Evolutionary conservation across 2,797 vertebrate genomes (phyloP), one percentile per base, ranked within the genome.

Genomic region (Acanthurus lineatus): DNA sequence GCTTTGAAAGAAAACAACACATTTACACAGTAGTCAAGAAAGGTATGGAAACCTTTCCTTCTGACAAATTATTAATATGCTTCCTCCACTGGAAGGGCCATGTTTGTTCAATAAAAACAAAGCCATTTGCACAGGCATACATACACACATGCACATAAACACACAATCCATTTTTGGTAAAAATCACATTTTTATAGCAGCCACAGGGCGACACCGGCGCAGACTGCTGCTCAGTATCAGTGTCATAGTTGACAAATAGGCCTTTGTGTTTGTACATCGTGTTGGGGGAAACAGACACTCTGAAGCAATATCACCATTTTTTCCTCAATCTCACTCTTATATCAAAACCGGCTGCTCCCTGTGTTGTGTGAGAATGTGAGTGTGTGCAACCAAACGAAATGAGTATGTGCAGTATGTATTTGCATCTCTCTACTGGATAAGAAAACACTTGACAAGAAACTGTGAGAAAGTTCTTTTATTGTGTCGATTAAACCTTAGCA

Each of bases 171-270:
- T 61, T 72, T 76, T 70, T 67, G 67, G 47, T 60, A 58, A 76
- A 76, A 73, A 73, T 69, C 32, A 7, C 47, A 76, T 71, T 71
- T 85, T 69, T 65, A 70, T 62, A 59, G 67, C 69, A 78, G 40
- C 73, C 65, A 64, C 54, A 64, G 52, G 40, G 47, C 35, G 19
- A 79, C 78, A 83, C 57, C 1, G 4, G 63, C 77, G 68, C 61
- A 79, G 28, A 38, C 40, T 48, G 59, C 80, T 84, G 59, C 80
- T 84, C 83, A 86, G 66, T 69, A 76, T 81, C 60, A 81, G 52
- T 81, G 82, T 88, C 84, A 82, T 48, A 73, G 64, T 69, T 88
- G 82, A 89, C 77, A 87, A 90, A 91, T 78, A 77, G 72, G 48
- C 66, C 53, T 69, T 76, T 80, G 64, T 61, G 69, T 87, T 83